Base-by-base conservation (phyloP, 1,140 invertebrate genomes). In the Eumaeus atala region DNA sequence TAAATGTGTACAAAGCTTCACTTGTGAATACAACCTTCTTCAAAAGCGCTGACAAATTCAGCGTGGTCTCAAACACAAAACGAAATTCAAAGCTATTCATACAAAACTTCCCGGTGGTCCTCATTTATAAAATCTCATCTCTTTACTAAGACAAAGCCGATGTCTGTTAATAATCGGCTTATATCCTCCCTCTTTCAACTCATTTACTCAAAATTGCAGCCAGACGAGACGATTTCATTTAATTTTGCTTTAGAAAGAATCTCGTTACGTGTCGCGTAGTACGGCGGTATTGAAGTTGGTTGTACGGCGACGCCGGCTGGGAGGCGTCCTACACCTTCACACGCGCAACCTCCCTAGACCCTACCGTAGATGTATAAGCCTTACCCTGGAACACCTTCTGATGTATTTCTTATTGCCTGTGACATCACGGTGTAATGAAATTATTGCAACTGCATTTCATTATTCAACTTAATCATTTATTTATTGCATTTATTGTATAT, bases 91-190 rank as follows among this genome's bases (percentile, higher is more conserved):
- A 54, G 16, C 37, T 11, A 10, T 36, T 44, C n/a, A 36, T 48
- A 47, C 38, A 44, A 42, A 54, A 47, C 28, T 52, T 60, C 48
- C 44, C 58, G 37, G 58, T 56, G 47, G 38, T 57, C 57, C 55
- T 59, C 62, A 64, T 69, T 71, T 69, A 61, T 64, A 64, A 71
- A 74, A 71, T 62, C 58, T 62, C 66, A 62, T 68, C 63, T 59
- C 54, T 61, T 56, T 34, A 56, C 40, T 50, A 64, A 67, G 66
- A 70, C 63, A 67, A 64, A 67, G 54, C 62, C 66, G 59, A 59
- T 64, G 70, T 71, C 67, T 69, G 66, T 63, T 66, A 66, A 67
- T 73, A 77, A 77, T 74, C 74, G 68, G 72, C 68, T 77, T 77
- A 73, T 61, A 67, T 71, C 61, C 61, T 64, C 66, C 62, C 64